Evolutionary conservation across 23 tunicate species (phyloP).

Genomic region (Pegea sp.): DNA sequence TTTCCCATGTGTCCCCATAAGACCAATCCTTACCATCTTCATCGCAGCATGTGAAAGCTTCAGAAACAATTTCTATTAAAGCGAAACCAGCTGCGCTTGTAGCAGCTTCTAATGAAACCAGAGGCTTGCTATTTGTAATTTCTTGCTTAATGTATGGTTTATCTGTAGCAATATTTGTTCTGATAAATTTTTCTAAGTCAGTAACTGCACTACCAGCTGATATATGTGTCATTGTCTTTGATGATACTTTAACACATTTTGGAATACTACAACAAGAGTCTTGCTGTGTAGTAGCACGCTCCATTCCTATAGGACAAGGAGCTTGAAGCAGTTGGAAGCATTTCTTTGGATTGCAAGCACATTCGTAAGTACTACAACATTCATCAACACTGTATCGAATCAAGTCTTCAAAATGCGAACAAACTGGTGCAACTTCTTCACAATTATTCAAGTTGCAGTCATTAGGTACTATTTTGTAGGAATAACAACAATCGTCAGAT

Average conservation of each 20-base stretch:
- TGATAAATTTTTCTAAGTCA: background rate
- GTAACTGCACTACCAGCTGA: slow-evolving; percentile 2
- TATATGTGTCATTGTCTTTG: no score
- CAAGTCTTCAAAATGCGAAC: slow-evolving; percentile 38
- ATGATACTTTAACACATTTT: slow-evolving; percentile 56
- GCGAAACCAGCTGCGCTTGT: slow-evolving; percentile 3
- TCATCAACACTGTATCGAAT: slow-evolving; percentile 33
- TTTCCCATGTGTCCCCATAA: slow-evolving; percentile 46
- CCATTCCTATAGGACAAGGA: slow-evolving; percentile 38
- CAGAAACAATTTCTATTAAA: slow-evolving; percentile 7
- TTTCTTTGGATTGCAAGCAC: slow-evolving; percentile 60
- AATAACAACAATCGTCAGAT: slow-evolving; percentile 71
- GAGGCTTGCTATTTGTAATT: background rate
- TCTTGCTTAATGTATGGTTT: background rate
- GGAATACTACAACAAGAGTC: slow-evolving; percentile 34
- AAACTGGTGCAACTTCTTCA: slow-evolving; percentile 20
- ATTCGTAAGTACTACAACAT: slow-evolving; percentile 62
- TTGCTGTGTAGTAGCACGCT: slow-evolving; percentile 9
- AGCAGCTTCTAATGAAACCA: background rate
- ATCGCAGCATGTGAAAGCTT: slow-evolving; percentile 44
- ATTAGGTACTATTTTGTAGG: slow-evolving; percentile 22
- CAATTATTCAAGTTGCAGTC: slow-evolving; percentile 35
- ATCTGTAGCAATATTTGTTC: background rate
- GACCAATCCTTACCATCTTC: slow-evolving; percentile 14
- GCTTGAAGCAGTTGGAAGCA: slow-evolving; percentile 24